These are phyloP conservation scores for Drosophila navojoa DNA, from an alignment of 1,140 invertebrate species.

Conservation along the genomic window DNA sequence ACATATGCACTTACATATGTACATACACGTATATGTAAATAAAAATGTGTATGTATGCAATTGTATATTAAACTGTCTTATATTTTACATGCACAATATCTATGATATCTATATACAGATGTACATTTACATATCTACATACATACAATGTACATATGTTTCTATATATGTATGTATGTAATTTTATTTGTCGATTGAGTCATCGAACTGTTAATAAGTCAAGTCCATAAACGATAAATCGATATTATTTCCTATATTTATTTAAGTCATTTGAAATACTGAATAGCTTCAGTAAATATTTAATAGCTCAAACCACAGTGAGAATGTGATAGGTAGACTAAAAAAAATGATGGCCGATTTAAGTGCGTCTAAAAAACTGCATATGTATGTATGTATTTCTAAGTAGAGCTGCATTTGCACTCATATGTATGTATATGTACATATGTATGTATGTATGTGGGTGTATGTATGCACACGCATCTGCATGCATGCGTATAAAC, in stretches of 20 bases:
- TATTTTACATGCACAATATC: background rate
- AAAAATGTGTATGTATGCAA: too few species aligned
- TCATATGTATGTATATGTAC: too few species aligned
- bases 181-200: background rate
- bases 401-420: too few species aligned
- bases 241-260: conserved; percentile 1
- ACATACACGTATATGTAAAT: too few species aligned
- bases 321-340: background rate
- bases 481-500: too few species aligned
- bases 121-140: conserved; percentile 13
- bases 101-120: background rate
- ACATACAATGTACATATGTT: too few species aligned
- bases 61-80: too few species aligned
- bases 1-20: background rate
- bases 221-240: background rate
- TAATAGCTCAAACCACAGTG: background rate
- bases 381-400: too few species aligned
- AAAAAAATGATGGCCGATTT: background rate
- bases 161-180: background rate
- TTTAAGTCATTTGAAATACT: background rate
- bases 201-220: conserved; percentile 2
- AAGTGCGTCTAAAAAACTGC: too few species aligned
- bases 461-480: too few species aligned
- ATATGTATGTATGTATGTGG: too few species aligned
- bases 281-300: background rate